A percentile compares a stretch with the other conserved stretches of the same genome.
phyloP scores from a whole-genome alignment of 1,140 invertebrate species.

The Apis dorsata region DNA sequence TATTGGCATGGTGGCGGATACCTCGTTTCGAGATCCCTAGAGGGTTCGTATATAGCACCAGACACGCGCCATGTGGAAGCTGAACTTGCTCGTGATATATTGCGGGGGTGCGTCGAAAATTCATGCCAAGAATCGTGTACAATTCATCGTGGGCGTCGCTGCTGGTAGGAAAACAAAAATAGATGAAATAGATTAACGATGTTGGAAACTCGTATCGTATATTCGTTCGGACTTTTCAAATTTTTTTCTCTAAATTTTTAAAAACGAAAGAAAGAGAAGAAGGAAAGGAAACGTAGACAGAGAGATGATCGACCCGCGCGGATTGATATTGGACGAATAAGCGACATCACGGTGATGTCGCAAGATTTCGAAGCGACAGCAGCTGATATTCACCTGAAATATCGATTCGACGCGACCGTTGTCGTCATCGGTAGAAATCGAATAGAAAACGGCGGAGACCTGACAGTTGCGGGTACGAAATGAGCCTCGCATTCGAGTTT shows the following conservation, averaged over 20 bases:
- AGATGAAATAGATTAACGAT: neutral
- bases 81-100: slow-evolving; percentile 63
- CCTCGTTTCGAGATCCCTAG: slow-evolving; percentile 59
- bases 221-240: neutral
- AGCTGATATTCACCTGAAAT: slow-evolving; percentile 56
- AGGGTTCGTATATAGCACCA: slow-evolving; percentile 59
- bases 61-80: slow-evolving; percentile 72
- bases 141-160: slow-evolving; percentile 30
- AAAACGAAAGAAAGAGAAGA: neutral
- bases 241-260: neutral
- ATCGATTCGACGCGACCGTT: slow-evolving; percentile 35
- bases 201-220: neutral
- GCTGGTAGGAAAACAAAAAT: slow-evolving; percentile 24
- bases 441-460: slow-evolving; percentile 46
- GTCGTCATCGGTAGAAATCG: slow-evolving; percentile 56
- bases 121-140: slow-evolving; percentile 23
- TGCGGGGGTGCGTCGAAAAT: slow-evolving; percentile 35
- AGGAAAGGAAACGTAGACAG: too few relatives aligned
- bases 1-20: slow-evolving; percentile 70
- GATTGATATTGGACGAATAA: neutral
- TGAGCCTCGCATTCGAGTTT: slow-evolving; percentile 29
- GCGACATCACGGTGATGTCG: slow-evolving; percentile 49
- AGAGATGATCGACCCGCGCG: neutral
- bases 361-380: neutral
- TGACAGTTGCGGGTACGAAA: slow-evolving; percentile 73